Percentiles rank a stretch among this genome's conserved stretches.
phyloP scores from a whole-genome alignment of 1,140 invertebrate genomes.

The Drosophila guanche region DNA sequence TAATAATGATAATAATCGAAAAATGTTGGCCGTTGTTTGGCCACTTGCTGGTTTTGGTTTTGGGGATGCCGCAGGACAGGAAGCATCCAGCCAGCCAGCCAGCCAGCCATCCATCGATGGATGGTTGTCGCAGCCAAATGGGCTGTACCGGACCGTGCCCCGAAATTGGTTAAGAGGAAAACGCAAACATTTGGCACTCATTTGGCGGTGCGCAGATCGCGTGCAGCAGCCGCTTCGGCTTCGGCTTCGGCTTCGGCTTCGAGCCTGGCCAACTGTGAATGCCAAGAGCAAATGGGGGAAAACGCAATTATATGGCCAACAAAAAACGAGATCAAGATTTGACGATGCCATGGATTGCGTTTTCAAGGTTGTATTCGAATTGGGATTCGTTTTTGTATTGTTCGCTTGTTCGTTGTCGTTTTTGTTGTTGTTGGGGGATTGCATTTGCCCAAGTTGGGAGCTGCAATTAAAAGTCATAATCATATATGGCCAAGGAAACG shows the following conservation, averaged over 20 bases:
- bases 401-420: too few relatives aligned
- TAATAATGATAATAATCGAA: slow-evolving; percentile 60
- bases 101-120: too few relatives aligned
- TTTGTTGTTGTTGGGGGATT: too few relatives aligned
- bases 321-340: slow-evolving; percentile 79
- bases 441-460: slow-evolving; percentile 73
- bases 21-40: slow-evolving; percentile 9
- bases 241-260: slow-evolving; percentile 17
- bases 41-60: slow-evolving; percentile 35
- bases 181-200: slow-evolving; percentile 65
- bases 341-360: slow-evolving; percentile 61
- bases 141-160: slow-evolving; percentile 35
- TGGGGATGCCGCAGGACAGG: slow-evolving; percentile 51
- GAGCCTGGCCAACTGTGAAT: slow-evolving; percentile 46
- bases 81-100: slow-evolving; percentile 45
- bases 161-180: slow-evolving; percentile 56
- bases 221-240: slow-evolving; percentile 47
- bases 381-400: not conserved
- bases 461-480: slow-evolving; percentile 75
- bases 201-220: slow-evolving; percentile 59
- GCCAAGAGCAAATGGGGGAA: slow-evolving; percentile 62
- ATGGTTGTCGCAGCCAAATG: slow-evolving; percentile 9
- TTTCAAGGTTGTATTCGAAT: slow-evolving; percentile 74
- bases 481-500: slow-evolving; percentile 62
- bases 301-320: slow-evolving; percentile 64